A percentile compares a stretch with the other conserved stretches of the same genome.
Conservation (phyloP, 2,113 vertebrate genomes). For the Podiceps cristatus region DNA sequence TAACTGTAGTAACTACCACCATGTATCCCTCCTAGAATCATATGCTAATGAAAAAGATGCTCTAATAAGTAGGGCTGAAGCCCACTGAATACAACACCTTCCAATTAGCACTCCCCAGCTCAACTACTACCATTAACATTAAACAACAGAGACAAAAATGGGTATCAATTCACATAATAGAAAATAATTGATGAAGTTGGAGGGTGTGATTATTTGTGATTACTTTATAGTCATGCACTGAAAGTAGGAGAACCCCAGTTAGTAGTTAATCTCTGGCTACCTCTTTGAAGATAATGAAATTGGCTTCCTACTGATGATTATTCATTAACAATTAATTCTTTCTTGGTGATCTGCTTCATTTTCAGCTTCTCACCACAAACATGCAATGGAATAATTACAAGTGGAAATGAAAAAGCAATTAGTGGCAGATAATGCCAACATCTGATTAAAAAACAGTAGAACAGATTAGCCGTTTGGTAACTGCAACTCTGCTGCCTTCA, state of each 20-base stretch:
- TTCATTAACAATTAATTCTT: conserved; percentile 90
- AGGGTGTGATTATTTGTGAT: conserved; percentile 86
- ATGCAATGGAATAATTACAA: conserved; percentile 85
- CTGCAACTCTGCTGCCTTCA: conserved; percentile 70
- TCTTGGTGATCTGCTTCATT: conserved; percentile 84
- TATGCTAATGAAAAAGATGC: conserved; percentile 82
- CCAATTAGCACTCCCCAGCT: conserved; percentile 85
- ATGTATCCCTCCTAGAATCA: conserved; percentile 69
- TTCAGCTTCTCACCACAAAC: conserved; percentile 86
- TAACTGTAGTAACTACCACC: conserved; percentile 65
- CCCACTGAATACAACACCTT: conserved; percentile 82
- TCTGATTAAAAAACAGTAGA: conserved; percentile 84
- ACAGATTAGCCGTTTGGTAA: conserved; percentile 72
- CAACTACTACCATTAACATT: conserved; percentile 81
- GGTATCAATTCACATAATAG: conserved; percentile 82
- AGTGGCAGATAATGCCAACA: conserved; percentile 84
- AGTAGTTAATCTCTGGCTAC: conserved; percentile 83
- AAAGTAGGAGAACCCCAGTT: conserved; percentile 76
- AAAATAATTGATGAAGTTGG: conserved; percentile 88
- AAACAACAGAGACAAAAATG: conserved; percentile 81
- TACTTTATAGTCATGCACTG: conserved; percentile 81
- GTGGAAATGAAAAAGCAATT: conserved; percentile 86
- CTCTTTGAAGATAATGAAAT: conserved; percentile 91
- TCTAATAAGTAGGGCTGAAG: conserved; percentile 81
- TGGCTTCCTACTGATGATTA: conserved; percentile 88